Conservation (phyloP, 2,113 vertebrate species). For the Bujurquina vittata region DNA sequence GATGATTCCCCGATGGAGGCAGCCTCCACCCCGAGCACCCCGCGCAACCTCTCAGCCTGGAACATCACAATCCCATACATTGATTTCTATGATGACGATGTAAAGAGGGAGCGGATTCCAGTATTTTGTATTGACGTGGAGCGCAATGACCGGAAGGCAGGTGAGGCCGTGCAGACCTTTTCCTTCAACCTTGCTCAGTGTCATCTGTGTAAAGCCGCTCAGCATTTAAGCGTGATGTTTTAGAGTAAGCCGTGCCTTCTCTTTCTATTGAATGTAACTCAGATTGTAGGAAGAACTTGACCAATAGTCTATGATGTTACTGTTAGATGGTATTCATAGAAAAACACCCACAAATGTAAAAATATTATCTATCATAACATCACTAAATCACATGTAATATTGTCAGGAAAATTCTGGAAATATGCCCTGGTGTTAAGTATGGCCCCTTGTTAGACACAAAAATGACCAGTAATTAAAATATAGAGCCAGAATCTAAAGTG, state of each 20-base stretch:
- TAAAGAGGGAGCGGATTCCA: constrained; percentile 92
- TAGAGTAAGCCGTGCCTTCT: not conserved
- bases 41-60: constrained; percentile 94
- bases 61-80: constrained; percentile 95
- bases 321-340: not conserved
- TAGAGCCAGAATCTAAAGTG: no score
- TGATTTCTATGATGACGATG: constrained; percentile 92
- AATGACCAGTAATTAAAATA: no score
- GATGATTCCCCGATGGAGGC: constrained; percentile 93
- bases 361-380: not conserved
- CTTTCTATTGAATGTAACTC: not conserved
- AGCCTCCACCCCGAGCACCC: constrained; percentile 90
- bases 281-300: not conserved
- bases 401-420: not conserved
- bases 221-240: not conserved
- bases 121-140: constrained; percentile 98
- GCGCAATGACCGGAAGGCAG: constrained; percentile 92
- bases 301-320: not conserved
- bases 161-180: constrained; percentile 68
- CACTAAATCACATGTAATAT: not conserved
- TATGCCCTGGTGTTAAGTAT: not conserved
- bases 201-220: not conserved
- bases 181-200: not conserved
- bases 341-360: not conserved
- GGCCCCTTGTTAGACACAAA: no score